These are phyloP conservation scores for Choristoneura rosaceana DNA, from an alignment of 2,888 invertebrate species.

Conservation along the genomic window DNA sequence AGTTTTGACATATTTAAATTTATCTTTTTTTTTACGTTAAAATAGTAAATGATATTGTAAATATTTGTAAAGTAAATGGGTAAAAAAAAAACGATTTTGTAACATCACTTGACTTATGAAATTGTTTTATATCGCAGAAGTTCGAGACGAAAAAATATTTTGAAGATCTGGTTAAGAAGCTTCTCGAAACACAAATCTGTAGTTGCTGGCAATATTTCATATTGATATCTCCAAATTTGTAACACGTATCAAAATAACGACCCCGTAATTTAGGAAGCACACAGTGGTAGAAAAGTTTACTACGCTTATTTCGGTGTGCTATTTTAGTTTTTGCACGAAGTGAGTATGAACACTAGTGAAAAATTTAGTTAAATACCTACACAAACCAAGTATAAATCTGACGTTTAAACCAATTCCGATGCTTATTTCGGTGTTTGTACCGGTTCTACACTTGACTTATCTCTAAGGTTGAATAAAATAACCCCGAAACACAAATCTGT, in stretches of 20 bases:
- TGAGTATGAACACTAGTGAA: too few species aligned
- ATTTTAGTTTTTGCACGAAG: too few species aligned
- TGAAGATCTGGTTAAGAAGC: too few species aligned
- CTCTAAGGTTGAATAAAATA: not conserved
- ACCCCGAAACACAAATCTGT: not conserved
- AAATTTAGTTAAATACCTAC: not conserved
- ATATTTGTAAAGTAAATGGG: too few species aligned
- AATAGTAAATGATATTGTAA: too few species aligned
- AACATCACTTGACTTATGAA: too few species aligned
- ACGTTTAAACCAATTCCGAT: not conserved
- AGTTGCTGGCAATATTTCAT: not conserved
- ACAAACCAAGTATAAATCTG: not conserved
- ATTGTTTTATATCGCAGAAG: too few species aligned
- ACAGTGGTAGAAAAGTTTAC: not conserved
- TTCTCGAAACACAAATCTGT: not conserved
- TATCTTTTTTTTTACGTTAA: too few species aligned
- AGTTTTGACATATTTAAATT: too few species aligned
- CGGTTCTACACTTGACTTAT: not conserved
- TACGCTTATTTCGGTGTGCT: not conserved
- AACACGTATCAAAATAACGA: conserved; percentile 5
- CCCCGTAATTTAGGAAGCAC: not conserved
- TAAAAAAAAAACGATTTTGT: too few species aligned
- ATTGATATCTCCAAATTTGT: not conserved
- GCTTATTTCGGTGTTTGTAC: not conserved
- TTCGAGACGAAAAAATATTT: too few species aligned